A percentile compares a stretch with the other conserved stretches of the same genome.
These are phyloP conservation scores for Anisognathus igniventris DNA, from an alignment of 2,797 vertebrate genomes.

Conservation along the genomic window DNA sequence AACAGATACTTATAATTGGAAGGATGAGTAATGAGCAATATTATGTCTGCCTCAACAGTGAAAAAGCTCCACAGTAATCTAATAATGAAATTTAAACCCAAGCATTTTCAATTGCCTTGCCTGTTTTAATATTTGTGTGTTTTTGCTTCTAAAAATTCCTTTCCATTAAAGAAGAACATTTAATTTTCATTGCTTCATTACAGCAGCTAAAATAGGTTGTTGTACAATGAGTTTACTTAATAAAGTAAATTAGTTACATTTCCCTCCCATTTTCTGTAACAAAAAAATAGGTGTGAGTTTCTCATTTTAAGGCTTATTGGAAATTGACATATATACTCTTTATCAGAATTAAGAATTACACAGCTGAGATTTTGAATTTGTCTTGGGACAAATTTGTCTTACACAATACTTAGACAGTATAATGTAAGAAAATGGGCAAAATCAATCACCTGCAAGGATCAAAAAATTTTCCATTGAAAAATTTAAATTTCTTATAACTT, in stretches of 20 bases:
- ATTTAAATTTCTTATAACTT: neutral
- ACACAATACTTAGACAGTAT: neutral
- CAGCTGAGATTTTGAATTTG: neutral
- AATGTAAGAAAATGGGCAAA: neutral
- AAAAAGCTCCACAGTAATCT: neutral
- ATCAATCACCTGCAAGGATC: neutral
- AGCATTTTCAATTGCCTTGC: conserved; percentile 14
- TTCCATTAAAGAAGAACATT: neutral
- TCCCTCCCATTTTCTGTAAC: neutral
- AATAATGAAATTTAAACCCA: conserved; percentile 13
- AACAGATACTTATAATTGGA: conserved; percentile 27
- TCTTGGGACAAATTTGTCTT: neutral
- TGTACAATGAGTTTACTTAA: neutral
- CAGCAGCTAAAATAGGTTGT: neutral
- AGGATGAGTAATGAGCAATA: conserved; percentile 15
- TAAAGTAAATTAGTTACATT: neutral
- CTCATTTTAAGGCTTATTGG: neutral
- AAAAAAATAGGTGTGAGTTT: neutral
- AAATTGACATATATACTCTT: neutral
- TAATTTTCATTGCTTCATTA: conserved; percentile 12
- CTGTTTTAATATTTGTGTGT: neutral
- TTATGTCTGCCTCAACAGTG: conserved; percentile 17
- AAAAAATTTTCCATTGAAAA: neutral
- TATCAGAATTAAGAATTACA: neutral
- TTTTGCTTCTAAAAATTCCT: neutral